Conservation (phyloP, 2,113 vertebrate species). For the Solea senegalensis region DNA sequence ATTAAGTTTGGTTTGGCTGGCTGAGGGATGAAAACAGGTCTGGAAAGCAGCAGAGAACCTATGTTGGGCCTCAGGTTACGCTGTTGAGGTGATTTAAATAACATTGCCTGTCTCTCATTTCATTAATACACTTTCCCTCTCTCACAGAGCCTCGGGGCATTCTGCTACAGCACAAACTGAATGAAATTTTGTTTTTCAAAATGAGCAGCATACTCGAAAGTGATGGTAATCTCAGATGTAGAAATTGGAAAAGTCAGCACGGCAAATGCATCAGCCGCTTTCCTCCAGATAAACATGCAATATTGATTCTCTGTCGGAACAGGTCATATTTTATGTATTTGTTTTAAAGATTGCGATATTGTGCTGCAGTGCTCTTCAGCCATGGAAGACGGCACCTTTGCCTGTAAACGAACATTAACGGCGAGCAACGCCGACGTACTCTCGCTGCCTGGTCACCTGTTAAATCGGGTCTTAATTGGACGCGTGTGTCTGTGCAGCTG, state of each 20-base stretch:
- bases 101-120: constrained; percentile 77
- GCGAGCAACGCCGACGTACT: constrained; percentile 35
- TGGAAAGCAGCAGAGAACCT: constrained; percentile 49
- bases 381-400: constrained; percentile 15
- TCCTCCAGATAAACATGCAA: constrained; percentile 76
- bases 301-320: constrained; percentile 71
- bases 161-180: constrained; percentile 63
- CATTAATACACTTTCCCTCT: constrained; percentile 72
- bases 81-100: constrained; percentile 78
- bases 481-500: constrained; percentile 4
- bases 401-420: constrained; percentile 50
- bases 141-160: constrained; percentile 66
- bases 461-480: constrained; percentile 33
- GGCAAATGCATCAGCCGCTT: constrained; percentile 72
- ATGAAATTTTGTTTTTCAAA: constrained; percentile 77
- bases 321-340: constrained; percentile 79
- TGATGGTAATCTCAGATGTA: constrained; percentile 78
- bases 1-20: constrained; percentile 47
- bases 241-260: constrained; percentile 78
- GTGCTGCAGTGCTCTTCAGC: constrained; percentile 38
- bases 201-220: constrained; percentile 72
- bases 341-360: constrained; percentile 69
- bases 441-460: constrained; percentile 27
- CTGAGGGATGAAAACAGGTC: constrained; percentile 61
- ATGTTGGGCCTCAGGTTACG: constrained; percentile 65